Percentiles rank a stretch among this genome's conserved stretches.
Evolutionary conservation across 2,113 vertebrate genomes (phyloP).

Genomic region (Solenodon paradoxus): DNA sequence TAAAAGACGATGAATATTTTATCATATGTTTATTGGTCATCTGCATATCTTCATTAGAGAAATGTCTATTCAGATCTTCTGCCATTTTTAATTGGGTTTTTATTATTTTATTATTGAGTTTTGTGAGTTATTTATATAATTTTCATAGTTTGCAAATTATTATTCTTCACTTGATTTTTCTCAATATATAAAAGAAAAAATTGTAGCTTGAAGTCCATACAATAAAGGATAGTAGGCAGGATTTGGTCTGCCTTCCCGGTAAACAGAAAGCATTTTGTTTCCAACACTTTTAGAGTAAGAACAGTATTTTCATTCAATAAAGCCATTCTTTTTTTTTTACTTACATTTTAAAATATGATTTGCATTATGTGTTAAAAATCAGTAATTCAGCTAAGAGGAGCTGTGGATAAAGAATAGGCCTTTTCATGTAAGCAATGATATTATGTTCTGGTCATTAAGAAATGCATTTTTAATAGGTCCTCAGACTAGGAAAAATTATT

Average conservation of each 20-base stretch:
- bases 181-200: background rate
- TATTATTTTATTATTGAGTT: too few relatives aligned
- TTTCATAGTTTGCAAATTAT: background rate
- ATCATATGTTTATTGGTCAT: too few relatives aligned
- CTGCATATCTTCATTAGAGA: too few relatives aligned
- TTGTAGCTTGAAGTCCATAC: background rate
- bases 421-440: constrained; percentile 34
- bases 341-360: constrained; percentile 53
- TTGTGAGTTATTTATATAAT: too few relatives aligned
- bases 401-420: constrained; percentile 35
- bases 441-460: constrained; percentile 41
- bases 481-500: constrained; percentile 26
- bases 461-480: constrained; percentile 33
- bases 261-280: constrained; percentile 22
- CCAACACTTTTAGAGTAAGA: background rate
- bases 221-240: background rate
- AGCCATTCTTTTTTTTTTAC: background rate
- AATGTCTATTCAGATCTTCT: too few relatives aligned
- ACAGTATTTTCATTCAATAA: constrained; percentile 32
- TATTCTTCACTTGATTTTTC: background rate
- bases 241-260: background rate
- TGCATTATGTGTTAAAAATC: constrained; percentile 40
- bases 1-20: too few relatives aligned
- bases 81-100: too few relatives aligned
- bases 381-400: constrained; percentile 40